Evolutionary conservation across 2,888 invertebrate genomes (phyloP), one percentile per base, ranked within the genome.

Genomic region (Pyrrhosoma nymphula): DNA sequence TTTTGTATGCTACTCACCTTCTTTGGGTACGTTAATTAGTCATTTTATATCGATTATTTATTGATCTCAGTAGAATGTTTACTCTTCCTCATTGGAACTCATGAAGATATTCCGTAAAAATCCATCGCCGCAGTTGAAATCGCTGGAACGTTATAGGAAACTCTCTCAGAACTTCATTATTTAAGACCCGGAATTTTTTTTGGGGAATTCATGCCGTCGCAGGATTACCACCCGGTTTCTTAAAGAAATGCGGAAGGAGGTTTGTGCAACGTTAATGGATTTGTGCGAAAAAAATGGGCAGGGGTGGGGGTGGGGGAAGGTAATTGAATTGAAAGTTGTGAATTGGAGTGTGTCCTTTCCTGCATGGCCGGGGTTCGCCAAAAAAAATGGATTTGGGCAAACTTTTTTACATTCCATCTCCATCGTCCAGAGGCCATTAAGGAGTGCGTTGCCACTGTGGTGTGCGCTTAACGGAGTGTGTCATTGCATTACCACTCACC

Each of bases 401-500:
- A 14, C 4, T 69, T 82, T 82, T 82, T 82, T 35, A 82, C 35
- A 35, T 82, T 82, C 35, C 82, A 35, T 35, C 82, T 14, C 82
- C 35, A 69, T 82, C 30, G 35, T 82, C 16, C 10, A 14, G n/a
- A n/a, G 16, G 82, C 82, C 82, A 93, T 93, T 93, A 47, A 63
- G 63, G 47, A 30, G 47, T 69, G 47, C 47, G 63, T 39, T 91
- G 35, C 91, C 14, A n/a, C 47, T 20, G 47, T 26, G 93, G 93
- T 35, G 93, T 63, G 93, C 69, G 35, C 39, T 55, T 69, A 93
- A 93, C 69, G 93, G 63, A 39, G 35, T 93, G 93, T 93, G 93
- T 47, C 63, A 93, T 93, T 69, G 93, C 93, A 39, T 93, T 93
- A 69, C 93, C 89, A 69, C 93, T 93, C 93, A 93, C 93, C 93